A percentile compares a stretch with the other conserved stretches of the same genome.
Conservation (phyloP, 1,140 invertebrate genomes). For the Nasonia vitripennis region DNA sequence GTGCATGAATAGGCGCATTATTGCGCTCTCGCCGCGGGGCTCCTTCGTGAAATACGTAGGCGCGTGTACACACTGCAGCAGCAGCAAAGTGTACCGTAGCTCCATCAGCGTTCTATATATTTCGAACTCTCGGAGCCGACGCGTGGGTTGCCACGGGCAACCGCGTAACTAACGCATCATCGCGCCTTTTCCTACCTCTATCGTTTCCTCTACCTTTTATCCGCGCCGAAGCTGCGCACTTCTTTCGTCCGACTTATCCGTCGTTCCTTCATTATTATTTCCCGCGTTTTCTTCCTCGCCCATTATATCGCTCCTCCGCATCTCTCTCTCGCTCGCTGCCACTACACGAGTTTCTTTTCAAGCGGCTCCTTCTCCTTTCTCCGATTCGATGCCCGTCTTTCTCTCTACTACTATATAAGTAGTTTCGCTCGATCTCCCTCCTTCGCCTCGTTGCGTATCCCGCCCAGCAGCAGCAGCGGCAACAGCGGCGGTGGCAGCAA, state of each 20-base stretch:
- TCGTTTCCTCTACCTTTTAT: constrained; percentile 14
- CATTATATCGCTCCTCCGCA: constrained; percentile 2
- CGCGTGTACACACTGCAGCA: not conserved
- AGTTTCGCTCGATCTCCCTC: not conserved
- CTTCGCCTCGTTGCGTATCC: not conserved
- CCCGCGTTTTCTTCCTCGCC: not conserved
- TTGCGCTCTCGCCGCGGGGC: constrained; percentile 19
- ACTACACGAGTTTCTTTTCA: not conserved
- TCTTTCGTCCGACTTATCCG: not conserved
- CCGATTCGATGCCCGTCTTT: not conserved
- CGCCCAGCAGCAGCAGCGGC: too few species aligned
- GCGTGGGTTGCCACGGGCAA: constrained; percentile 70
- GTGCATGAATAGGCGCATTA: constrained; percentile 22
- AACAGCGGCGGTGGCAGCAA: not conserved
- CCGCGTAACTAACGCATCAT: constrained; percentile 63
- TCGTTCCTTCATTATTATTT: constrained; percentile 2
- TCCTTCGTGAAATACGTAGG: not conserved
- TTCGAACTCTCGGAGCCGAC: constrained; percentile 51
- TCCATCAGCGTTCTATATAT: not conserved
- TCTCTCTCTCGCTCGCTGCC: not conserved
- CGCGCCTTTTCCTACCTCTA: constrained; percentile 40
- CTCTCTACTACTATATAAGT: not conserved
- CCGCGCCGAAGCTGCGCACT: constrained; percentile 1
- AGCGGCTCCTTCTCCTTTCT: not conserved
- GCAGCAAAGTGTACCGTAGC: not conserved